Evolutionary conservation across 2,113 vertebrate genomes (phyloP).

Genomic region (Lagopus muta): DNA sequence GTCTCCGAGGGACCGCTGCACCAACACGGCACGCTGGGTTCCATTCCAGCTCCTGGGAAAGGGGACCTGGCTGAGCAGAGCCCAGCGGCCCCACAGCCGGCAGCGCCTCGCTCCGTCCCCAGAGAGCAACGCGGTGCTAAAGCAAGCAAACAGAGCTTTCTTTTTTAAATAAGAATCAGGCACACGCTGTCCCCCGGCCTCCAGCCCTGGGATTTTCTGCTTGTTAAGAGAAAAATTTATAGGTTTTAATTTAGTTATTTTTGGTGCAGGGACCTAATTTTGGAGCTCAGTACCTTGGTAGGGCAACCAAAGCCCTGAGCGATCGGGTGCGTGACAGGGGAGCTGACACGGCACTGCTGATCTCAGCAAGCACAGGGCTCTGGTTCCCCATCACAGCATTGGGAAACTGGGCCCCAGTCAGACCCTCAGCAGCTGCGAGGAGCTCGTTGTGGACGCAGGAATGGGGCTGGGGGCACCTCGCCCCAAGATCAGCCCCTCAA

Average conservation of each 20-base stretch:
- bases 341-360: not conserved
- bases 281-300: conserved; percentile 38
- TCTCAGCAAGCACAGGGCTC: not conserved
- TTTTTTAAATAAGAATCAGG: conserved; percentile 12
- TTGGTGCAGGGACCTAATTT: conserved; percentile 57
- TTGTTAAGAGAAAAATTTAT: conserved; percentile 46
- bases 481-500: not conserved
- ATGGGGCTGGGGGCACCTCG: not conserved
- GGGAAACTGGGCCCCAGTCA: not conserved
- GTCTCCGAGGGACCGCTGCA: fast-evolving
- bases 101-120: not conserved
- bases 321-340: not conserved
- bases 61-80: not conserved
- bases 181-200: conserved; percentile 20
- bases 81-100: not conserved
- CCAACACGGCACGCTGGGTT: not conserved
- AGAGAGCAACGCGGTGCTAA: not conserved
- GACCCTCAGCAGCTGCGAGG: not conserved
- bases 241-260: conserved; percentile 62
- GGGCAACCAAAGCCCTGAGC: conserved; percentile 30
- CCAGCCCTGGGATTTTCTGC: conserved; percentile 53
- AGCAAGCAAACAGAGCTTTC: not conserved
- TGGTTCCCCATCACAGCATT: not conserved
- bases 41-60: not conserved
- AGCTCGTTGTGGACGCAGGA: not conserved